These are phyloP conservation scores for Pammene aurita DNA, from an alignment of 2,888 invertebrate genomes.

Conservation along the genomic window DNA sequence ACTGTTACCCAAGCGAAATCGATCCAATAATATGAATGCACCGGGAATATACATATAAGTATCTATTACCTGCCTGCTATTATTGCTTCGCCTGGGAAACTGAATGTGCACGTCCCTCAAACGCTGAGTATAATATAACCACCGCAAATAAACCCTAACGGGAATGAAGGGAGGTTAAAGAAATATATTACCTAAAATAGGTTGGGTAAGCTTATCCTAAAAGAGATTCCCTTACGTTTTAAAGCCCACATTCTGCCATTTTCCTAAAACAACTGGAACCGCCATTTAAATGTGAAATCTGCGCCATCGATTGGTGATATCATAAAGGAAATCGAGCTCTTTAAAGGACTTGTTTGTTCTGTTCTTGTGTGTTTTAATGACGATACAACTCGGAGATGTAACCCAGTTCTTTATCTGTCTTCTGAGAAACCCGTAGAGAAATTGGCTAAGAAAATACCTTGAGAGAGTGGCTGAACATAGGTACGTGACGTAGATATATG, in stretches of 20 bases:
- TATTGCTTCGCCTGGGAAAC: not conserved
- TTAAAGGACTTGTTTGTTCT: slow-evolving; percentile 26
- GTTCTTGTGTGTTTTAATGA: not conserved
- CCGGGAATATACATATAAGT: too few relatives aligned
- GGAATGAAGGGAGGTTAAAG: not conserved
- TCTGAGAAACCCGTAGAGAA: slow-evolving; percentile 22
- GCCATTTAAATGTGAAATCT: slow-evolving; percentile 23
- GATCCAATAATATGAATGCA: too few relatives aligned
- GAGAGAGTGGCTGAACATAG: not conserved
- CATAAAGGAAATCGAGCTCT: slow-evolving; percentile 16
- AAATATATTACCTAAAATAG: not conserved
- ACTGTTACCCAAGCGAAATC: too few relatives aligned
- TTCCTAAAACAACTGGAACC: not conserved
- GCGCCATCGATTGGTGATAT: slow-evolving; percentile 18
- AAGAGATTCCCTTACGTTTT: not conserved
- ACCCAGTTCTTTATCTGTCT: slow-evolving; percentile 11
- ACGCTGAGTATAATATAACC: not conserved
- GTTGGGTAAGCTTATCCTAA: not conserved
- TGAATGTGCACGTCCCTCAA: too few relatives aligned
- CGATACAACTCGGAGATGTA: slow-evolving; percentile 17
- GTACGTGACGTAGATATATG: not conserved
- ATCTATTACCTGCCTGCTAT: not conserved
- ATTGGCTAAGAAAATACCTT: not conserved
- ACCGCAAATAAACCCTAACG: not conserved
- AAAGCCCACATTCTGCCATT: slow-evolving; percentile 1